Evolutionary conservation across 2,888 invertebrate genomes (phyloP).

Genomic region (Bruchidius siliquastri): DNA sequence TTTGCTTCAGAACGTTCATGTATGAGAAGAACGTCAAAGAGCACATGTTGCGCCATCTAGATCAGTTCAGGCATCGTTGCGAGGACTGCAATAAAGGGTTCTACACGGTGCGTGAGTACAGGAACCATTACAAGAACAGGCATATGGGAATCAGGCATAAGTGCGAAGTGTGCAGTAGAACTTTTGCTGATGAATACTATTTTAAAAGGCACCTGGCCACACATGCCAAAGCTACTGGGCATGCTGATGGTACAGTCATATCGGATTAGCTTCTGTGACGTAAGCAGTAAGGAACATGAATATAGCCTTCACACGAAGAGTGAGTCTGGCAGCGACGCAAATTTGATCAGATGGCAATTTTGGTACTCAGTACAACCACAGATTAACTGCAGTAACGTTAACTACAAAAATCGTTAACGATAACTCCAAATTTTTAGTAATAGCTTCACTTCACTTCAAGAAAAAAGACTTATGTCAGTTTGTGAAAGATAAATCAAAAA

Average conservation of each 20-base stretch:
- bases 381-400: no score
- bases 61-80: conserved; percentile 45
- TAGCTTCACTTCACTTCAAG: no score
- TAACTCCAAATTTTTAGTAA: no score
- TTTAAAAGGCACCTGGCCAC: conserved; percentile 44
- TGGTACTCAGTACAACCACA: no score
- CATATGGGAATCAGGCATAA: conserved; percentile 46
- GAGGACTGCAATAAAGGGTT: conserved; percentile 47
- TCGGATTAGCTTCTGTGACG: no score
- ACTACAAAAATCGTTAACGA: no score
- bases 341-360: no score
- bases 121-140: conserved; percentile 45
- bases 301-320: no score
- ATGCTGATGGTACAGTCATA: not conserved
- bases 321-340: no score
- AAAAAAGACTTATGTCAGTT: no score
- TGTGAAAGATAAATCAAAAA: no score
- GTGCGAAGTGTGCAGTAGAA: conserved; percentile 43
- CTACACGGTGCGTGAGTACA: conserved; percentile 45
- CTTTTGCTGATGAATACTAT: conserved; percentile 46
- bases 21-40: conserved; percentile 47
- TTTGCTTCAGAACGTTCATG: conserved; percentile 46
- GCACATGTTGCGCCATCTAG: conserved; percentile 45
- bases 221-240: conserved; percentile 32
- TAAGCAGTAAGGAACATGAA: no score